Percentiles rank a stretch among this genome's conserved stretches.
phyloP scores from a whole-genome alignment of 2,113 vertebrate genomes.

The Microcebus tavaratra region DNA sequence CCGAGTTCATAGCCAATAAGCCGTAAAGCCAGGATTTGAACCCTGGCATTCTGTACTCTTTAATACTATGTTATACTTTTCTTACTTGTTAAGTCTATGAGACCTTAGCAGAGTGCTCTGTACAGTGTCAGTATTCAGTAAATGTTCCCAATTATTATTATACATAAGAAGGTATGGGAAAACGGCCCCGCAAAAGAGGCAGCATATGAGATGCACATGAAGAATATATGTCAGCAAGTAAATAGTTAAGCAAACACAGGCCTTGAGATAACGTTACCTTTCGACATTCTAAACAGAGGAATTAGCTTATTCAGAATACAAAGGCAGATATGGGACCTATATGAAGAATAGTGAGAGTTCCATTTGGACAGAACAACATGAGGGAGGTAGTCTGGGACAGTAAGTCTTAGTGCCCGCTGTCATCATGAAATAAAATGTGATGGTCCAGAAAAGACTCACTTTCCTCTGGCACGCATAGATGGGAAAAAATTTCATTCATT shows the following conservation, averaged over 20 bases:
- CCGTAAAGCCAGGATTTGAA: not conserved
- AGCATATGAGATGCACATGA: not conserved
- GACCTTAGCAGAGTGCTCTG: not conserved
- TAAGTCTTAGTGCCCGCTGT: not conserved
- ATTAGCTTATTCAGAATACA: not conserved
- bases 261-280: not conserved
- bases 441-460: not conserved
- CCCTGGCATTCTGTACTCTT: not conserved
- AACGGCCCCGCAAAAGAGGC: not conserved
- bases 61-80: not conserved
- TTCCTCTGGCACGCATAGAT: not conserved
- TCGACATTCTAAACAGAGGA: not conserved
- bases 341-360: not conserved
- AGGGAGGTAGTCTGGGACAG: not conserved
- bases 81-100: not conserved
- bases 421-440: not conserved
- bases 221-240: not conserved
- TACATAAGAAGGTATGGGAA: not conserved
- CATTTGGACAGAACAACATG: not conserved
- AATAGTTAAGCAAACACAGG: not conserved
- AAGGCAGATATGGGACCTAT: not conserved
- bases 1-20: not conserved
- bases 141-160: not conserved
- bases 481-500: not conserved
- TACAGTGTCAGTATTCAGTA: not conserved